These are phyloP conservation scores for Tachyglossus aculeatus DNA, from an alignment of 2,797 vertebrate genomes.

Conservation along the genomic window DNA sequence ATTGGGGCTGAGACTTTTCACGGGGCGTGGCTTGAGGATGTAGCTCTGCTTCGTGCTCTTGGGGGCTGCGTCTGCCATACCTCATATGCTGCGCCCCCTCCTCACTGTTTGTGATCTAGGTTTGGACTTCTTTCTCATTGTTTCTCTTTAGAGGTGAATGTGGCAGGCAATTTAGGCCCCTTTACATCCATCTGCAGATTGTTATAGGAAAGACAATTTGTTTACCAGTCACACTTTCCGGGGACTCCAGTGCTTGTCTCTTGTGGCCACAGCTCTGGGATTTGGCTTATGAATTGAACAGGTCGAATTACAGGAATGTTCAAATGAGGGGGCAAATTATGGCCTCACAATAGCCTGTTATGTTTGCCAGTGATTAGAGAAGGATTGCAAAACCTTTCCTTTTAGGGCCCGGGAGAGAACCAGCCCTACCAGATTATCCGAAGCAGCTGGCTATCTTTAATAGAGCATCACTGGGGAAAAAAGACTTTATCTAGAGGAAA, in stretches of 20 bases:
- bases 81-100: no score
- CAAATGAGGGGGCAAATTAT: slow-evolving; percentile 68
- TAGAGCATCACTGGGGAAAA: no score
- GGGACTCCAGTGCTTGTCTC: slow-evolving; percentile 33
- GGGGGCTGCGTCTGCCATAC: no score
- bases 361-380: slow-evolving; percentile 57
- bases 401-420: slow-evolving; percentile 34
- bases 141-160: slow-evolving; percentile 26
- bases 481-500: no score
- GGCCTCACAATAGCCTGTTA: slow-evolving; percentile 63
- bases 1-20: no score
- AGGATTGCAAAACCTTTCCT: slow-evolving; percentile 44
- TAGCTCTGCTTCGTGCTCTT: no score
- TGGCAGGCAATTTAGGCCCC: slow-evolving; percentile 2
- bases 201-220: slow-evolving; percentile 43
- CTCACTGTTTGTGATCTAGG: neutral
- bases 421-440: slow-evolving; percentile 22
- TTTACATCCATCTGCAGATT: slow-evolving; percentile 37
- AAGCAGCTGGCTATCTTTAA: no score
- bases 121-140: slow-evolving; percentile 19
- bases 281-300: slow-evolving; percentile 55
- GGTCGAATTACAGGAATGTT: slow-evolving; percentile 61
- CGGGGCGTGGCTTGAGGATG: no score
- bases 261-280: slow-evolving; percentile 53
- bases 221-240: slow-evolving; percentile 37